phyloP scores from a whole-genome alignment of 2,888 invertebrate genomes.

The Caenorhabditis sulstoni region DNA sequence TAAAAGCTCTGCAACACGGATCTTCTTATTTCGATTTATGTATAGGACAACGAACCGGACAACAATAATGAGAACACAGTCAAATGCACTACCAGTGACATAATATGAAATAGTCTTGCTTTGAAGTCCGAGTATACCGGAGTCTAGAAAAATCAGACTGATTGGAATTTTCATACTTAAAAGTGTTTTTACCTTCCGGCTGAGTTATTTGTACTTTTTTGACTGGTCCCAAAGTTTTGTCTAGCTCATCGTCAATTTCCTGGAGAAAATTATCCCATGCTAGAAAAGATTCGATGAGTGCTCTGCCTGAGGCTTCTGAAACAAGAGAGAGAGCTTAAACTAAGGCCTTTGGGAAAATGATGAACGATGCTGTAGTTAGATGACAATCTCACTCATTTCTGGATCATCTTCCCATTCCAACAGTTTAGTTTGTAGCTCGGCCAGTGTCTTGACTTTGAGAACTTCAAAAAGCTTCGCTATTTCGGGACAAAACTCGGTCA shows the following conservation, averaged over 20 bases:
- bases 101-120: constrained; percentile 67
- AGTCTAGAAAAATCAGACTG: constrained; percentile 12
- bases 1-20: constrained; percentile 60
- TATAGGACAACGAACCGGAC: constrained; percentile 54
- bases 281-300: constrained; percentile 38
- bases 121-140: constrained; percentile 61
- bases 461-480: constrained; percentile 62
- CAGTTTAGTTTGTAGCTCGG: constrained; percentile 49
- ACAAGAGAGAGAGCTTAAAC: too few species aligned
- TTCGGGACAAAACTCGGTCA: constrained; percentile 66
- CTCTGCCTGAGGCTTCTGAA: constrained; percentile 54
- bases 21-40: not conserved
- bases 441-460: constrained; percentile 57
- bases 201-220: constrained; percentile 18
- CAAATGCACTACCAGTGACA: constrained; percentile 63
- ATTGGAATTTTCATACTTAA: not conserved
- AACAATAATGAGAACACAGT: constrained; percentile 64
- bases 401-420: constrained; percentile 57
- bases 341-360: too few species aligned
- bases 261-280: constrained; percentile 57
- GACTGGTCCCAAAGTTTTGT: constrained; percentile 53
- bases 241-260: constrained; percentile 58
- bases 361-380: too few species aligned
- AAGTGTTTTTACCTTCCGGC: constrained; percentile 26
- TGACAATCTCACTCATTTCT: constrained; percentile 51